phyloP scores from a whole-genome alignment of 1,140 invertebrate species.

The Holotrichia oblita region DNA sequence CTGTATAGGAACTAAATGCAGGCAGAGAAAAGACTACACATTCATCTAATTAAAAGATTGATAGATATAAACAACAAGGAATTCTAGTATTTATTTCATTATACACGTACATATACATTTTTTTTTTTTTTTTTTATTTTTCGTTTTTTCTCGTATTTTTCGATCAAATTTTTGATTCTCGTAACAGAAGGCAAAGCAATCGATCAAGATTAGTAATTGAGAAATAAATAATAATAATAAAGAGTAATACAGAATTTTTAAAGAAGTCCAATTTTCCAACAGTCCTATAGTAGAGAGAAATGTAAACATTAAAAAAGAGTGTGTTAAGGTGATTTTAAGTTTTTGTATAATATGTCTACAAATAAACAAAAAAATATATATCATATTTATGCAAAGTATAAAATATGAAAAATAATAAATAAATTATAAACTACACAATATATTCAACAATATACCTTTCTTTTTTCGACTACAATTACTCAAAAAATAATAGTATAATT shows the following conservation, averaged over 20 bases:
- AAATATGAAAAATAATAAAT: slow-evolving; percentile 37
- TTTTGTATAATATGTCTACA: slow-evolving; percentile 11
- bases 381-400: slow-evolving; percentile 7
- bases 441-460: not conserved
- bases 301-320: slow-evolving; percentile 29
- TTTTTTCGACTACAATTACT: slow-evolving; percentile 3
- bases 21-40: not conserved
- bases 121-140: not conserved
- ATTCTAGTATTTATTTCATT: slow-evolving; percentile 11
- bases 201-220: slow-evolving; percentile 4
- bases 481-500: slow-evolving; percentile 5
- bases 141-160: no score
- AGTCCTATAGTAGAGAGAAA: slow-evolving; percentile 9
- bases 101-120: slow-evolving; percentile 11
- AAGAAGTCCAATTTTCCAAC: slow-evolving; percentile 28
- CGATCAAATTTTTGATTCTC: no score
- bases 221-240: no score
- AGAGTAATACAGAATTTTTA: not conserved
- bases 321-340: slow-evolving; percentile 28
- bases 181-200: not conserved
- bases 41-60: not conserved
- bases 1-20: slow-evolving; percentile 33
- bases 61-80: not conserved
- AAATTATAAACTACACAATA: slow-evolving; percentile 33
- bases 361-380: slow-evolving; percentile 34